Evolutionary conservation across 2,888 invertebrate species (phyloP).

Genomic region (Seira sanloemensis): DNA sequence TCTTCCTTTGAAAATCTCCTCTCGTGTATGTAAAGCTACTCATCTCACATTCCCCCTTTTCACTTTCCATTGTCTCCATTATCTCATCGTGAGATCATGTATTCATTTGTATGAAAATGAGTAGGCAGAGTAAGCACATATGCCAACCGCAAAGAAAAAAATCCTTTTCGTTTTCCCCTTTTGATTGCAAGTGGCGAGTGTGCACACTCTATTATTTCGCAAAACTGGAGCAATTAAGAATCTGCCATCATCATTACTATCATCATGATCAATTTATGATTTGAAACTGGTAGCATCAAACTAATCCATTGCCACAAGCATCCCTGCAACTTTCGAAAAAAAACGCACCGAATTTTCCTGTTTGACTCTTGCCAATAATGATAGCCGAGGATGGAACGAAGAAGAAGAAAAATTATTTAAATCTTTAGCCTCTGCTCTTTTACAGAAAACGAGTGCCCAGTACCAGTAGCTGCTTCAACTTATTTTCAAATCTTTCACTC

Average conservation of each 20-base stretch:
- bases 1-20: not conserved
- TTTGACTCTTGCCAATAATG: conserved; percentile 57
- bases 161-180: conserved; percentile 52
- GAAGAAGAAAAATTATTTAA: not conserved
- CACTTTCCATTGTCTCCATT: conserved; percentile 2
- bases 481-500: not conserved
- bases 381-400: not conserved
- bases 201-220: conserved; percentile 56
- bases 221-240: conserved; percentile 66
- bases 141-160: conserved; percentile 17
- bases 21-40: no score
- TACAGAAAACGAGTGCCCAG: not conserved
- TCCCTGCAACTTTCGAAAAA: not conserved
- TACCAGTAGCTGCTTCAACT: conserved; percentile 15
- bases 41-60: not conserved
- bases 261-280: conserved; percentile 40
- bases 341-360: conserved; percentile 10
- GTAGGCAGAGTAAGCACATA: conserved; percentile 5
- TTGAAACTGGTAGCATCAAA: conserved; percentile 53
- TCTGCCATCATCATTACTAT: conserved; percentile 59
- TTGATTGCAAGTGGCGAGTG: conserved; percentile 24
- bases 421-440: conserved; percentile 7
- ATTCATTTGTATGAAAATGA: conserved; percentile 19
- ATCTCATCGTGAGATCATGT: conserved; percentile 1
- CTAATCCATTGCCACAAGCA: conserved; percentile 20